A percentile compares a stretch with the other conserved stretches of the same genome.
These are phyloP conservation scores for Gryon sp. DNA, from an alignment of 1,140 invertebrate species.

Conservation along the genomic window DNA sequence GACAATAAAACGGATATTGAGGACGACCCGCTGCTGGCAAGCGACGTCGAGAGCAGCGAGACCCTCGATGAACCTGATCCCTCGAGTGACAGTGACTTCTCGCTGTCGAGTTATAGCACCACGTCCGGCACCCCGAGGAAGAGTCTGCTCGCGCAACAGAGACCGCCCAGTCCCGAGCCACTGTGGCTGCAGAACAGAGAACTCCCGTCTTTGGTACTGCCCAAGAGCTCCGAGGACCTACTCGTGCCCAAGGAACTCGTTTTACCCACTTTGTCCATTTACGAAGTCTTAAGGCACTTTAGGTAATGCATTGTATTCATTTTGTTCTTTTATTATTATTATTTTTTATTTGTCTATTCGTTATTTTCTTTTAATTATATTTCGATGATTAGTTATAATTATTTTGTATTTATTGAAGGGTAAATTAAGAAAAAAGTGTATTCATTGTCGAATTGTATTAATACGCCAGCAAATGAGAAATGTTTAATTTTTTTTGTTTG, in stretches of 20 bases:
- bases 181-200: constrained; percentile 91
- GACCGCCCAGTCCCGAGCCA: constrained; percentile 91
- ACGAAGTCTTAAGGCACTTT: constrained; percentile 96
- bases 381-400: no score
- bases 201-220: constrained; percentile 88
- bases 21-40: constrained; percentile 84
- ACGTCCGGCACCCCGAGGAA: constrained; percentile 83
- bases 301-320: constrained; percentile 56
- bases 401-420: no score
- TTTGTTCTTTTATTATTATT: no score
- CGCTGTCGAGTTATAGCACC: constrained; percentile 87
- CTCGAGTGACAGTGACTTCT: constrained; percentile 91
- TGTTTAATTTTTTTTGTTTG: no score
- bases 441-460: no score
- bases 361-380: no score
- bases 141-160: constrained; percentile 74
- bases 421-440: no score
- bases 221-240: constrained; percentile 94
- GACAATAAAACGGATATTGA: constrained; percentile 89
- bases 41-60: constrained; percentile 84
- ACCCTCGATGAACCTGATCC: constrained; percentile 83
- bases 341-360: no score
- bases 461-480: no score
- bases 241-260: constrained; percentile 88
- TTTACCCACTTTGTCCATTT: constrained; percentile 87